These are phyloP conservation scores for Megastigmus dorsalis DNA, from an alignment of 2,888 invertebrate genomes.

Conservation along the genomic window DNA sequence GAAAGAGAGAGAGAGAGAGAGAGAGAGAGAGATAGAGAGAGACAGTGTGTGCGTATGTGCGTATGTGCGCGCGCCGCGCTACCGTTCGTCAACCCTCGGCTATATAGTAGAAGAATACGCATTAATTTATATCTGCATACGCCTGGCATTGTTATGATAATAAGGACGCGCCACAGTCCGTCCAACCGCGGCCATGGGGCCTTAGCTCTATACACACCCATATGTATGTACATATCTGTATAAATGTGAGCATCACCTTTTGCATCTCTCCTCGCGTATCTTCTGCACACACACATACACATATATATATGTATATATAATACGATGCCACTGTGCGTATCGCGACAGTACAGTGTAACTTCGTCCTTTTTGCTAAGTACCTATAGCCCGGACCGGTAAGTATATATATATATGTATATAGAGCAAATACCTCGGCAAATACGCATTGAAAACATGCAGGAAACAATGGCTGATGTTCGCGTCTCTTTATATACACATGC, in stretches of 20 bases:
- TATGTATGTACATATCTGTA: no score
- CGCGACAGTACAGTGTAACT: no score
- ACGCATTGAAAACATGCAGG: constrained; percentile 31
- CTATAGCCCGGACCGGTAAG: neutral
- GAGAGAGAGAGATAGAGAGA: no score
- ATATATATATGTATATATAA: no score
- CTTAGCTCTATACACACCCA: no score
- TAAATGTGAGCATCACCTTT: constrained; percentile 58
- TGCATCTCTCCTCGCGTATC: constrained; percentile 43
- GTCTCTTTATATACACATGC: no score
- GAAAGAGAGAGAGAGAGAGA: no score
- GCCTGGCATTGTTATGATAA: constrained; percentile 72
- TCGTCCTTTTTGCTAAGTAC: constrained; percentile 25
- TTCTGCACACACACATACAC: no score
- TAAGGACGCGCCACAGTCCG: constrained; percentile 57
- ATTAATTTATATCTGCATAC: constrained; percentile 74
- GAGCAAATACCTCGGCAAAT: constrained; percentile 41
- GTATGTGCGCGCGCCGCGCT: neutral
- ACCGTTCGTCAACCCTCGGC: constrained; percentile 65
- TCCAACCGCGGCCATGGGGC: constrained; percentile 37
- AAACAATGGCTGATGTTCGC: constrained; percentile 42
- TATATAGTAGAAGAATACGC: constrained; percentile 69
- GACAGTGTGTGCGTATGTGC: constrained; percentile 22
- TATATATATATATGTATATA: neutral
- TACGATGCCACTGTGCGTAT: no score